phyloP scores from a whole-genome alignment of 2,113 vertebrate species.

The Platycercus adscitus region DNA sequence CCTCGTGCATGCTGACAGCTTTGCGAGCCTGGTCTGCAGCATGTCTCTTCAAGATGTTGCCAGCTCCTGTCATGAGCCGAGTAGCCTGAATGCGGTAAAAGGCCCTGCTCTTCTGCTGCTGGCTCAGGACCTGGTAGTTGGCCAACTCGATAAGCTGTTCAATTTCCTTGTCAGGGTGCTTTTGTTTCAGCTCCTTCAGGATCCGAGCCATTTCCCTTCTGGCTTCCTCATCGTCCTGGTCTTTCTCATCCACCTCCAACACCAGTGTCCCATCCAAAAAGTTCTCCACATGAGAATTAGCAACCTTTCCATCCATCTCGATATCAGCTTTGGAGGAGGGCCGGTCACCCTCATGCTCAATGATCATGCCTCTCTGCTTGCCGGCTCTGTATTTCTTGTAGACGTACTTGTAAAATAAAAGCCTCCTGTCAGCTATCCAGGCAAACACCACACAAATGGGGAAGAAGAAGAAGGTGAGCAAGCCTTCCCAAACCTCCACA shows the following conservation, averaged over 20 bases:
- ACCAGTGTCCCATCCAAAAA: conserved; percentile 93
- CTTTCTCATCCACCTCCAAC: conserved; percentile 81
- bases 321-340: conserved; percentile 87
- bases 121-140: conserved; percentile 92
- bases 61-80: conserved; percentile 91
- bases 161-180: conserved; percentile 92
- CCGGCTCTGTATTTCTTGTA: conserved; percentile 92
- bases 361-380: conserved; percentile 91
- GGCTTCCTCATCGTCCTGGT: conserved; percentile 88
- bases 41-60: conserved; percentile 91
- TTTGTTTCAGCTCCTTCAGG: conserved; percentile 93
- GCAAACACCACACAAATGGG: conserved; percentile 93
- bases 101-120: conserved; percentile 93
- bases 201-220: conserved; percentile 90
- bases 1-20: conserved; percentile 85
- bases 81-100: conserved; percentile 96
- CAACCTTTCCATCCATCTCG: conserved; percentile 90
- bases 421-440: conserved; percentile 93
- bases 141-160: conserved; percentile 92
- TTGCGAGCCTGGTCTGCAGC: conserved; percentile 91
- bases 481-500: conserved; percentile 96
- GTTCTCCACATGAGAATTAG: conserved; percentile 85
- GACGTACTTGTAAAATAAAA: conserved; percentile 96
- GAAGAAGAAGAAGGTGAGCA: conserved; percentile 96
- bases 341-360: conserved; percentile 92